Percentiles rank a stretch among this genome's conserved stretches.
Conservation (phyloP, 2,888 invertebrate species). For the Drosophila anceps region DNA sequence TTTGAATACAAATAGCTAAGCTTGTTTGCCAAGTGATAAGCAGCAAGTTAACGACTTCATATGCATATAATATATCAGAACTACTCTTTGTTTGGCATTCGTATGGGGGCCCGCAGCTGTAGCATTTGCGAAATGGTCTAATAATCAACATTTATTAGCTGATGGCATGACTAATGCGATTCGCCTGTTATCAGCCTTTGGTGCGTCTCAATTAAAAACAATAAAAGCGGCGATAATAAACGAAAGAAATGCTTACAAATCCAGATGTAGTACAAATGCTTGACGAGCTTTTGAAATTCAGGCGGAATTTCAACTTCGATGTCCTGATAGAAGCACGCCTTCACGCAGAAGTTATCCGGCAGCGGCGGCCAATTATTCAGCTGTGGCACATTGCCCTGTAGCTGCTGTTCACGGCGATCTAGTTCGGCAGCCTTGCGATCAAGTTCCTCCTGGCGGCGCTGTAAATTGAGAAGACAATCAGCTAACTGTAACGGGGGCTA, state of each 20-base stretch:
- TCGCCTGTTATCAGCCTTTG: slow-evolving; percentile 33
- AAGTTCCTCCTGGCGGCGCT: slow-evolving; percentile 95
- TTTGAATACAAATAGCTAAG: not conserved
- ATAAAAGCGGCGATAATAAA: slow-evolving; percentile 12
- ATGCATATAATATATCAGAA: not conserved
- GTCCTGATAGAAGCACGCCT: slow-evolving; percentile 99
- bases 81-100: not conserved
- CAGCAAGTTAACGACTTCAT: not conserved
- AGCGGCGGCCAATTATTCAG: slow-evolving; percentile 99
- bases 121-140: not conserved
- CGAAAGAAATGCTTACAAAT: slow-evolving; percentile 92
- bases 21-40: not conserved
- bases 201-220: slow-evolving; percentile 28
- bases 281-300: slow-evolving; percentile 98
- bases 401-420: slow-evolving; percentile 94
- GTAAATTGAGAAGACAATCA: slow-evolving; percentile 32
- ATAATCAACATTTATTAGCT: slow-evolving; percentile 9
- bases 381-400: slow-evolving; percentile 88
- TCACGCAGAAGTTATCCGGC: slow-evolving; percentile 95
- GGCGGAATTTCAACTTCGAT: slow-evolving; percentile 99
- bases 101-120: not conserved
- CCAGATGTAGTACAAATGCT: slow-evolving; percentile 98
- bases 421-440: slow-evolving; percentile 96
- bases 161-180: slow-evolving; percentile 58
- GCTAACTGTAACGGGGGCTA: not conserved